A percentile compares a stretch with the other conserved stretches of the same genome.
Conservation (phyloP, 2,888 invertebrate species). For the Tachina grossa region DNA sequence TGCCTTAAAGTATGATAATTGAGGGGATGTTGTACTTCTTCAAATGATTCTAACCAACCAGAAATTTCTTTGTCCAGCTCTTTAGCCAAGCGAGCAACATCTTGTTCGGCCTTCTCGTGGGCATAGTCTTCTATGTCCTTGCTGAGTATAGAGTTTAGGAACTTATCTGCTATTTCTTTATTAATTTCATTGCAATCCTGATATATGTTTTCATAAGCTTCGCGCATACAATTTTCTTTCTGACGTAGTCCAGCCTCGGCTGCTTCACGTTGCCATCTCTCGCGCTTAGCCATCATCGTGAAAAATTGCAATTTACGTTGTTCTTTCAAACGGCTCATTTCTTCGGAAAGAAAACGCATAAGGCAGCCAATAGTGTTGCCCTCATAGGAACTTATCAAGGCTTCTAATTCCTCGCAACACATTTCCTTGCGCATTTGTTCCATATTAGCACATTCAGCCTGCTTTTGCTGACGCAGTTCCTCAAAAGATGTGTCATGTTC, state of each 20-base stretch:
- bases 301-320: slow-evolving; percentile 91
- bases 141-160: slow-evolving; percentile 86
- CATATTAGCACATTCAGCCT: slow-evolving; percentile 20
- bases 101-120: slow-evolving; percentile 84
- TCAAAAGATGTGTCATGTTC: slow-evolving; percentile 10
- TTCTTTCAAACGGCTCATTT: slow-evolving; percentile 89
- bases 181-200: slow-evolving; percentile 84
- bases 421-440: slow-evolving; percentile 41
- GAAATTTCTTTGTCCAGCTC: slow-evolving; percentile 84
- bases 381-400: slow-evolving; percentile 87
- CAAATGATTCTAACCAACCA: slow-evolving; percentile 76
- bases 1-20: slow-evolving; percentile 74
- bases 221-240: slow-evolving; percentile 87
- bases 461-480: slow-evolving; percentile 48
- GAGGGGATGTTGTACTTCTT: slow-evolving; percentile 75
- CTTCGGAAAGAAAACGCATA: slow-evolving; percentile 90
- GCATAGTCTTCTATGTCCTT: slow-evolving; percentile 85
- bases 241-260: slow-evolving; percentile 91
- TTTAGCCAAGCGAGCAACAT: slow-evolving; percentile 84
- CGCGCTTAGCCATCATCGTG: slow-evolving; percentile 90
- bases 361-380: slow-evolving; percentile 89
- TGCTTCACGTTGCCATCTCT: slow-evolving; percentile 90
- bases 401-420: slow-evolving; percentile 75
- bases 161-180: slow-evolving; percentile 85
- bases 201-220: slow-evolving; percentile 92